Percentiles rank a stretch among this genome's conserved stretches.
These are phyloP conservation scores for Xiphorhynchus elegans DNA, from an alignment of 2,113 vertebrate genomes.

Conservation along the genomic window DNA sequence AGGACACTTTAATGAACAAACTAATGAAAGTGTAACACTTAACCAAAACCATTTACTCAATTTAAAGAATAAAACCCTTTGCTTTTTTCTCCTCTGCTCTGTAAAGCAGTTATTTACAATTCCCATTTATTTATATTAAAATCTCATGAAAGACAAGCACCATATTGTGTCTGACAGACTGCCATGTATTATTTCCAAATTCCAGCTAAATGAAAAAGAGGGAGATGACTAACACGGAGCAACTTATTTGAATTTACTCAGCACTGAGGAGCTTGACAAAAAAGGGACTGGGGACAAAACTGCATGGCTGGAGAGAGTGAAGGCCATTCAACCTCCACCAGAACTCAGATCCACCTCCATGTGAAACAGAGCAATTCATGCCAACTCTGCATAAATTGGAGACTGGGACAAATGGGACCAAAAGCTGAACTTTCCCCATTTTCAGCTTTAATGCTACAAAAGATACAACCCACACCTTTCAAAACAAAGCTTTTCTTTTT, in stretches of 20 bases:
- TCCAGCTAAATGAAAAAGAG: conserved; percentile 48
- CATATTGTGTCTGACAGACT: conserved; percentile 22
- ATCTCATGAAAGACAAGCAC: conserved; percentile 39
- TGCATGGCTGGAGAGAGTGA: not conserved
- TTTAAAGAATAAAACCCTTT: conserved; percentile 9
- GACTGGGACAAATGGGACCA: not conserved
- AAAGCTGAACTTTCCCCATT: not conserved
- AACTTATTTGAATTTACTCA: not conserved
- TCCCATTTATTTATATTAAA: conserved; percentile 63
- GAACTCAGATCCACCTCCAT: not conserved
- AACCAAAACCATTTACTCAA: conserved; percentile 9
- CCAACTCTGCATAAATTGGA: not conserved
- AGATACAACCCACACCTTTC: not conserved
- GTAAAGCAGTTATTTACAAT: conserved; percentile 9
- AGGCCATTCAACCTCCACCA: not conserved
- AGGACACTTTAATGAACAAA: conserved; percentile 36
- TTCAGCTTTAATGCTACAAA: not conserved
- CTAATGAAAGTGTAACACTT: conserved; percentile 10
- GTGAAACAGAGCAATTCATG: not conserved
- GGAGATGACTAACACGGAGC: not conserved
- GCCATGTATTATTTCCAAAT: conserved; percentile 33
- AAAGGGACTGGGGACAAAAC: not conserved
- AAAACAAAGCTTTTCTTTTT: not conserved
- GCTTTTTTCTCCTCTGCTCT: conserved; percentile 6
- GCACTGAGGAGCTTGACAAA: not conserved